These are phyloP conservation scores for Camponotus vicinus DNA, from an alignment of 1,140 invertebrate species.

Conservation along the genomic window DNA sequence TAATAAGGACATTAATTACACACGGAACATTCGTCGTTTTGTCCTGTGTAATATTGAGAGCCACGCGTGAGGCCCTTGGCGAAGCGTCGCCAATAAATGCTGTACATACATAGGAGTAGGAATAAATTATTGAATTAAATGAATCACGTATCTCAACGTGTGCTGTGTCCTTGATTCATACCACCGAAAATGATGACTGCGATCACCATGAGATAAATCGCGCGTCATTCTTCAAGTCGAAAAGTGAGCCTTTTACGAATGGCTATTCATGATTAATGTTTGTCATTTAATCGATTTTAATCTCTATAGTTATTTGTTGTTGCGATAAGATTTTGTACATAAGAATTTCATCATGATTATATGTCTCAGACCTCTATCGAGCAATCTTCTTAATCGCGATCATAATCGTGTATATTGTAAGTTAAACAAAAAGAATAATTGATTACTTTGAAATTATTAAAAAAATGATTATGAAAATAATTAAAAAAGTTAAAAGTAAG, in stretches of 20 bases:
- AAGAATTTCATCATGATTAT: background rate
- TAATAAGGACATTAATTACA: slow-evolving; percentile 18
- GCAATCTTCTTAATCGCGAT: background rate
- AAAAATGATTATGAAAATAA: background rate
- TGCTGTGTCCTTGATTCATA: slow-evolving; percentile 37
- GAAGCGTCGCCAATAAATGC: background rate
- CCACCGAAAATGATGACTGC: background rate
- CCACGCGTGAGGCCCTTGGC: background rate
- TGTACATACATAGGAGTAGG: slow-evolving; percentile 24
- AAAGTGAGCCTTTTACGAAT: slow-evolving; percentile 10
- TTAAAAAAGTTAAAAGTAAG: background rate
- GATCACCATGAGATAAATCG: background rate
- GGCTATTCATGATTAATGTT: slow-evolving; percentile 19
- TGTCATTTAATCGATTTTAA: slow-evolving; percentile 23
- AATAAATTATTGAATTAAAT: slow-evolving; percentile 58
- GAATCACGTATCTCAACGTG: slow-evolving; percentile 4
- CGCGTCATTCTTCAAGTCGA: background rate
- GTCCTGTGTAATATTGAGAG: background rate
- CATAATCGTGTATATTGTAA: background rate
- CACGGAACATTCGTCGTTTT: background rate
- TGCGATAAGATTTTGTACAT: background rate
- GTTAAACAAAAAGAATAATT: background rate
- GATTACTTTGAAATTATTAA: background rate
- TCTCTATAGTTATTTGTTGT: background rate
- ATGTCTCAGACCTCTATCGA: background rate